A percentile compares a stretch with the other conserved stretches of the same genome.
Evolutionary conservation across 1,140 invertebrate species (phyloP).

Genomic region (Uloborus diversus): DNA sequence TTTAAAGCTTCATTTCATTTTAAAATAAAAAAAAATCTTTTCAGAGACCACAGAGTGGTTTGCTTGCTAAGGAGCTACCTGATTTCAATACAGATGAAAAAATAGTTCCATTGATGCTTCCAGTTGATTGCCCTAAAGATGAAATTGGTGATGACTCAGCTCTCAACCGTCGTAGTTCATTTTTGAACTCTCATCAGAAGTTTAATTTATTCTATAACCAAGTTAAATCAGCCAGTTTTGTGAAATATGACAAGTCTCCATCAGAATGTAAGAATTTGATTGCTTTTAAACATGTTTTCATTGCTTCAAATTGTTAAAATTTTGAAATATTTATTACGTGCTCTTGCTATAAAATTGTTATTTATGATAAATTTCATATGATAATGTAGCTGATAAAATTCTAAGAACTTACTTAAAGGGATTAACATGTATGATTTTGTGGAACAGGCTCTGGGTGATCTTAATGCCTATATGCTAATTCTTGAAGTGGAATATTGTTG

Average conservation of each 20-base stretch:
- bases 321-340: no score
- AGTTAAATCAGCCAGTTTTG: slow-evolving; percentile 20
- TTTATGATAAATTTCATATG: no score
- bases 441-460: no score
- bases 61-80: slow-evolving; percentile 12
- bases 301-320: no score
- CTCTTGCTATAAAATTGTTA: no score
- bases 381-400: no score
- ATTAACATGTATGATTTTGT: no score
- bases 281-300: background rate
- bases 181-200: slow-evolving; percentile 42
- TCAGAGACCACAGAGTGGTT: slow-evolving; percentile 46
- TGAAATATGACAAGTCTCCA: slow-evolving; percentile 13
- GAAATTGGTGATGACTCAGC: slow-evolving; percentile 28
- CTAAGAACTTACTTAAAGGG: no score
- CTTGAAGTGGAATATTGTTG: no score
- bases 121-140: slow-evolving; percentile 41
- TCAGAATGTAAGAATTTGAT: slow-evolving; percentile 3
- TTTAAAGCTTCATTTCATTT: no score
- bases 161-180: background rate
- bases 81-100: background rate
- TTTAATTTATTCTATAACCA: slow-evolving; percentile 36
- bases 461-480: no score
- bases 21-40: background rate
- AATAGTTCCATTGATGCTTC: slow-evolving; percentile 18